Percentiles rank a stretch among this genome's conserved stretches.
Conservation (phyloP, 2,113 vertebrate species). For the Plecturocebus donacophilus region DNA sequence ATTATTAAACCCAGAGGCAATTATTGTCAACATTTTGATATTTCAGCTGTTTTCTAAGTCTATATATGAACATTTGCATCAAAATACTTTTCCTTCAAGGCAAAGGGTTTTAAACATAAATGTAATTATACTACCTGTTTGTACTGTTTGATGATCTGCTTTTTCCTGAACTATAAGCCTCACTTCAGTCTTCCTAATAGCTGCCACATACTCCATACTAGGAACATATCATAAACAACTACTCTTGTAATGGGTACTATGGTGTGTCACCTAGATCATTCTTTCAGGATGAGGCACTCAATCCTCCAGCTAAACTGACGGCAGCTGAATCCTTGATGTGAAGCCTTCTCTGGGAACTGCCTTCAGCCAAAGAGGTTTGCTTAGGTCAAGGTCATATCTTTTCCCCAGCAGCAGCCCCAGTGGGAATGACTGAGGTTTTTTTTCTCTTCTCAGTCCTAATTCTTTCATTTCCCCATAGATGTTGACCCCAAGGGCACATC, state of each 20-base stretch:
- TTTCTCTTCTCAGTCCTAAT: background rate
- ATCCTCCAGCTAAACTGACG: background rate
- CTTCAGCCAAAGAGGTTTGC: background rate
- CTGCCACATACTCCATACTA: background rate
- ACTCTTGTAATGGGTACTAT: accelerated
- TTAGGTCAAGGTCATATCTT: background rate
- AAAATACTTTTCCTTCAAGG: background rate
- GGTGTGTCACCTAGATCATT: accelerated
- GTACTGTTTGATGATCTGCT: background rate
- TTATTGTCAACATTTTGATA: background rate
- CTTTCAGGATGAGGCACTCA: background rate
- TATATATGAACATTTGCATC: background rate
- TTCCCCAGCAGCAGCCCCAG: background rate
- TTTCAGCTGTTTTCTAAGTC: background rate
- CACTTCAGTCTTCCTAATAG: background rate
- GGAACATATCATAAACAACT: background rate
- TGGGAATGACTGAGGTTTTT: background rate
- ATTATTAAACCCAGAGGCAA: background rate
- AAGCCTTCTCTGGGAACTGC: background rate
- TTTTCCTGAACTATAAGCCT: background rate
- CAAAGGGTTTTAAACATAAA: background rate
- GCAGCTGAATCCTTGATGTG: background rate
- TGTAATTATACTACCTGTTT: background rate
- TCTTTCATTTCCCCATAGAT: background rate
- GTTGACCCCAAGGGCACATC: background rate